Evolutionary conservation across 2,888 invertebrate species (phyloP).

Genomic region (Mesorhabditis spiculigera): DNA sequence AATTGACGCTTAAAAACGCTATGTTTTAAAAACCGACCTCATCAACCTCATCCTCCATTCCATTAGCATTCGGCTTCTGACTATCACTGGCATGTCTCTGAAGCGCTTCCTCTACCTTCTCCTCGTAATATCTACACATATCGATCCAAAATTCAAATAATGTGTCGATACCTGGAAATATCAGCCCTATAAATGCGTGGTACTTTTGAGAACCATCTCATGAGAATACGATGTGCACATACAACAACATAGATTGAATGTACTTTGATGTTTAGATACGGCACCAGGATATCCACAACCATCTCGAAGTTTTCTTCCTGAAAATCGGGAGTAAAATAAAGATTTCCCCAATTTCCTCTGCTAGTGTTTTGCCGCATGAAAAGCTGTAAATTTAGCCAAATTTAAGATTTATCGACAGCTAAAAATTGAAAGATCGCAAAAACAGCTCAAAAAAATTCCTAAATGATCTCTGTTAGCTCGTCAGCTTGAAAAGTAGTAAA

Average conservation of each 20-base stretch:
- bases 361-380: too few relatives aligned
- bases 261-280: slow-evolving; percentile 86
- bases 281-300: slow-evolving; percentile 88
- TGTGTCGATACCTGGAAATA: not conserved
- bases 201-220: slow-evolving; percentile 80
- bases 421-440: too few relatives aligned
- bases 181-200: slow-evolving; percentile 60
- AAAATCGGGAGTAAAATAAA: too few relatives aligned
- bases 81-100: not conserved
- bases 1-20: too few relatives aligned
- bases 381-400: too few relatives aligned
- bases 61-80: not conserved
- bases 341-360: too few relatives aligned
- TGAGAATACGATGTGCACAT: slow-evolving; percentile 90
- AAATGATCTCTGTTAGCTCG: too few relatives aligned
- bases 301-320: slow-evolving; percentile 58
- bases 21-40: too few relatives aligned
- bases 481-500: too few relatives aligned
- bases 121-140: not conserved
- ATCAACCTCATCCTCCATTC: not conserved
- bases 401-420: too few relatives aligned
- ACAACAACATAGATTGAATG: slow-evolving; percentile 94
- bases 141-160: slow-evolving; percentile 61
- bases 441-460: too few relatives aligned
- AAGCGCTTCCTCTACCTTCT: not conserved